phyloP scores from a whole-genome alignment of 2,888 invertebrate genomes.

The Oxystoma pomonae region DNA sequence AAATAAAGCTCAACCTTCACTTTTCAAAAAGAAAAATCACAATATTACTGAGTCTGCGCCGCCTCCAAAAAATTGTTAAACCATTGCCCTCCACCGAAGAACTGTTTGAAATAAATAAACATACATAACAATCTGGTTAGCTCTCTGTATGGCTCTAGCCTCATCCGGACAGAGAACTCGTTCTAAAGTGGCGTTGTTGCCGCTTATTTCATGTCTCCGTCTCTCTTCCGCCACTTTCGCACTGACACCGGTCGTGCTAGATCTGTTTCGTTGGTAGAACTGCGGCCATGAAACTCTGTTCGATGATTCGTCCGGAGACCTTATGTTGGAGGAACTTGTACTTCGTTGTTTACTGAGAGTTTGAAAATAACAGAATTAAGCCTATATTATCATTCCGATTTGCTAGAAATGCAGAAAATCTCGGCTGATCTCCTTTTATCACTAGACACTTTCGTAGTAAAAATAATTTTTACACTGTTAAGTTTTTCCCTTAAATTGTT shows the following conservation, averaged over 20 bases:
- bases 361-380: no score
- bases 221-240: slow-evolving; percentile 48
- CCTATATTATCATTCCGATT: no score
- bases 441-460: no score
- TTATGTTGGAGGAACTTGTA: slow-evolving; percentile 39
- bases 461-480: no score
- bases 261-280: slow-evolving; percentile 45
- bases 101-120: slow-evolving; percentile 46
- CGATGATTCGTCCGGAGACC: slow-evolving; percentile 45
- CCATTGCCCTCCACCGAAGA: slow-evolving; percentile 5
- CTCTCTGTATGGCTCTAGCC: slow-evolving; percentile 78
- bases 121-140: slow-evolving; percentile 86
- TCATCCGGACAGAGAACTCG: slow-evolving; percentile 65
- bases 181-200: slow-evolving; percentile 50
- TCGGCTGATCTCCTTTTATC: no score
- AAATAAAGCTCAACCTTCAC: no score
- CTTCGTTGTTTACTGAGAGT: slow-evolving; percentile 46
- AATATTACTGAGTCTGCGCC: no score
- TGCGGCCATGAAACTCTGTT: slow-evolving; percentile 58
- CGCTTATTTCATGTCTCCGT: slow-evolving; percentile 42
- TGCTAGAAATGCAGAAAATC: no score
- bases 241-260: slow-evolving; percentile 26
- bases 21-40: no score
- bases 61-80: background rate
- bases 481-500: no score